Conservation (phyloP, 1,140 invertebrate genomes). For the Babylonia areolata region DNA sequence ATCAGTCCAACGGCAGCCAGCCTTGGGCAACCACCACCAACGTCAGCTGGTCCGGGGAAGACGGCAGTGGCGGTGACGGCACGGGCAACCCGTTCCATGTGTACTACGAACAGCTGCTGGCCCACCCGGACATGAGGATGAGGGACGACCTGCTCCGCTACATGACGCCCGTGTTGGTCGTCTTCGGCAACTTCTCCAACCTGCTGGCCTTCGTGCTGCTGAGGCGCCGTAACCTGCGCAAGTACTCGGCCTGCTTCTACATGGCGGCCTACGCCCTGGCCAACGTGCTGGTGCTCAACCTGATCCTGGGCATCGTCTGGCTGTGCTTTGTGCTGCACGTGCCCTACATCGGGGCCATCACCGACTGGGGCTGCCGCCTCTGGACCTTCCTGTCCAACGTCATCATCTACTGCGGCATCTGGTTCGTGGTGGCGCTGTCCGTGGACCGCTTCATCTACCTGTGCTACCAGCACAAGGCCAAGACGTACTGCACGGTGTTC, state of each 20-base stretch:
- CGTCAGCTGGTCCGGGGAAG: background rate
- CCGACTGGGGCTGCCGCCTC: slow-evolving; percentile 63
- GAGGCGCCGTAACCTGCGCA: slow-evolving; percentile 58
- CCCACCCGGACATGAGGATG: slow-evolving; percentile 49
- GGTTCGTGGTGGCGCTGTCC: slow-evolving; percentile 70
- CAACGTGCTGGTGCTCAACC: slow-evolving; percentile 62
- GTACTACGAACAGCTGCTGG: slow-evolving; percentile 43
- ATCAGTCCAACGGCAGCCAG: no score
- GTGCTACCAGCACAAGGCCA: slow-evolving; percentile 59
- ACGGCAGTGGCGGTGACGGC: background rate
- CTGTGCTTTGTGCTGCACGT: slow-evolving; percentile 57
- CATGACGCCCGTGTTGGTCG: slow-evolving; percentile 65
- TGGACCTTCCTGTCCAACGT: slow-evolving; percentile 71
- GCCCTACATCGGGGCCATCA: slow-evolving; percentile 53
- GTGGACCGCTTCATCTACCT: slow-evolving; percentile 68
- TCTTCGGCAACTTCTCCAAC: slow-evolving; percentile 69
- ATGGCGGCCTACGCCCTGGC: slow-evolving; percentile 66
- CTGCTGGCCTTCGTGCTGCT: slow-evolving; percentile 65
- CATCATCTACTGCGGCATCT: slow-evolving; percentile 64
- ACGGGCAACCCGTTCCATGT: background rate
- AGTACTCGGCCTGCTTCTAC: slow-evolving; percentile 70
- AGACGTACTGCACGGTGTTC: slow-evolving; percentile 65
- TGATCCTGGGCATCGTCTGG: slow-evolving; percentile 64
- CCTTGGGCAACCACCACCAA: no score
- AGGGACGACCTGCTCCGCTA: slow-evolving; percentile 52